Conservation (phyloP, 2,888 invertebrate genomes). For the Athalia circularis region DNA sequence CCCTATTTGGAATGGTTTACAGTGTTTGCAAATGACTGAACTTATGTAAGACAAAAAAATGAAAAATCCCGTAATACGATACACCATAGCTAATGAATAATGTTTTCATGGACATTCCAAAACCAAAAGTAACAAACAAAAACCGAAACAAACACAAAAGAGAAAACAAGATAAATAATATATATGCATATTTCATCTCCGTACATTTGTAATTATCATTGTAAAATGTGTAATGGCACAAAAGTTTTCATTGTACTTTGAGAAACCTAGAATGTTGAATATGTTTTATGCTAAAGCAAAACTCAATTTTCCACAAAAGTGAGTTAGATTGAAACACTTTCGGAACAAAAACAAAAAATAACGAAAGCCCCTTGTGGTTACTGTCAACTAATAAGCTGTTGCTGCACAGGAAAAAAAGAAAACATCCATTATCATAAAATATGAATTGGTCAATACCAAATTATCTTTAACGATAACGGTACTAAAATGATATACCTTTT, state of each 20-base stretch:
- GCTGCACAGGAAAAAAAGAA: slow-evolving; percentile 12
- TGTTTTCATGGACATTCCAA: slow-evolving; percentile 62
- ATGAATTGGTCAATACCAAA: slow-evolving; percentile 9
- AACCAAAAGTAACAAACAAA: slow-evolving; percentile 48
- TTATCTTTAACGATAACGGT: not conserved
- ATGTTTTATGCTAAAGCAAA: not conserved
- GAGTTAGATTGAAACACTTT: no score
- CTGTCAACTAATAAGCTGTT: not conserved
- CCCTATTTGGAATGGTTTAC: slow-evolving; percentile 63
- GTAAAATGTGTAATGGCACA: not conserved
- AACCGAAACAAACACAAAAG: slow-evolving; percentile 18
- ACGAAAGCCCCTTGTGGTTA: no score
- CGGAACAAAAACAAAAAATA: no score
- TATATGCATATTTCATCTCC: slow-evolving; percentile 14
- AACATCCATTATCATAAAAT: slow-evolving; percentile 8
- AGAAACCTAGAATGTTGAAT: slow-evolving; percentile 9
- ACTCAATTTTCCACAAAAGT: no score
- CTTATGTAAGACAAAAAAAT: slow-evolving; percentile 55
- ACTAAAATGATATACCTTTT: not conserved
- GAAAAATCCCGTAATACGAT: slow-evolving; percentile 53
- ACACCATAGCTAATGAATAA: slow-evolving; percentile 58
- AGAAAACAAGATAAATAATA: not conserved
- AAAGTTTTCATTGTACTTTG: slow-evolving; percentile 34
- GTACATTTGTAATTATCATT: slow-evolving; percentile 12
- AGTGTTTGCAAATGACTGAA: slow-evolving; percentile 64